These are phyloP conservation scores for Phymanthus crucifer DNA, from an alignment of 92 coral and sea anemone genomes.

Conservation along the genomic window DNA sequence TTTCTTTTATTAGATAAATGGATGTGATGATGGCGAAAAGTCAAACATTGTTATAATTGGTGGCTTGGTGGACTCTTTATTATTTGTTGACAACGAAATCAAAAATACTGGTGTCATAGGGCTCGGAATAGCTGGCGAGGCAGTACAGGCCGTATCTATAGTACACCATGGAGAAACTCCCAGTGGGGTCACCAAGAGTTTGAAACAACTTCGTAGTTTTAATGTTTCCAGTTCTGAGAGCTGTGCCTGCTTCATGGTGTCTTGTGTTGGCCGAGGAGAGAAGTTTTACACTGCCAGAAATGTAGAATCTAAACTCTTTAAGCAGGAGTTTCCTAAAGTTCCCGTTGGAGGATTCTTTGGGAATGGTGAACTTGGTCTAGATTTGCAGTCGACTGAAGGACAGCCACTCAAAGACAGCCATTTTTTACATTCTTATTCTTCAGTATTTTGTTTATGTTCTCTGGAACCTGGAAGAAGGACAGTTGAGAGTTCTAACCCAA, in stretches of 20 bases:
- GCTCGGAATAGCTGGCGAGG: conserved; percentile 79
- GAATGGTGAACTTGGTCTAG: conserved; percentile 91
- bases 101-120: conserved; percentile 79
- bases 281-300: conserved; percentile 70
- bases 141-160: conserved; percentile 78
- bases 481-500: not conserved
- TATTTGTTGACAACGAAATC: conserved; percentile 79
- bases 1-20: conserved; percentile 58
- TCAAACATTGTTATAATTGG: conserved; percentile 89
- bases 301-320: conserved; percentile 77
- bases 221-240: conserved; percentile 50
- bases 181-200: conserved; percentile 55
- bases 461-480: conserved; percentile 39
- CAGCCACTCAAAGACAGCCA: conserved; percentile 77
- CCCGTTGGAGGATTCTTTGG: conserved; percentile 88
- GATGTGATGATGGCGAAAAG: conserved; percentile 67
- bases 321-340: conserved; percentile 80
- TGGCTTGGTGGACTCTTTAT: conserved; percentile 84
- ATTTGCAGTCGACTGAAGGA: conserved; percentile 76
- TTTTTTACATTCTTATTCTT: conserved; percentile 81
- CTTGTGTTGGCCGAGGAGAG: conserved; percentile 84
- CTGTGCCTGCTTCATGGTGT: conserved; percentile 84
- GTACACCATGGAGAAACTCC: conserved; percentile 86
- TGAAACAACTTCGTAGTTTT: conserved; percentile 52
- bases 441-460: conserved; percentile 91